Conservation (phyloP, 2,113 vertebrate genomes). For the Corynorhinus townsendii region DNA sequence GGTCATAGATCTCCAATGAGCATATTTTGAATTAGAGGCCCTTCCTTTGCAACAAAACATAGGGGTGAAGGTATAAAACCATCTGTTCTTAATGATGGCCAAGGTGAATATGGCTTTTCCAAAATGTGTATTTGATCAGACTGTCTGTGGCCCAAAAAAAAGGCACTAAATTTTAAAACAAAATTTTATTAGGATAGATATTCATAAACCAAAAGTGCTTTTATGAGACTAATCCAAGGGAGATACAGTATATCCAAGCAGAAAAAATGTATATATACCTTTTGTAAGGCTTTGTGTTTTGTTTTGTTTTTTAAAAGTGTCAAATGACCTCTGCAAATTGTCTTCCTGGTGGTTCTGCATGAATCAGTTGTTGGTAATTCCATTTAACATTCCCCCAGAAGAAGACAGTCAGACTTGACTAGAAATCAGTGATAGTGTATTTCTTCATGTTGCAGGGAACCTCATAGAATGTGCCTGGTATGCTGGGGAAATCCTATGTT, state of each 20-base stretch:
- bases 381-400: conserved; percentile 32
- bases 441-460: conserved; percentile 66
- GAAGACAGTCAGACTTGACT: conserved; percentile 56
- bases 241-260: neutral
- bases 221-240: neutral
- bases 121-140: conserved; percentile 28
- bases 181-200: neutral
- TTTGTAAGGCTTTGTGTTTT: neutral
- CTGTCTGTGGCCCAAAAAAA: neutral
- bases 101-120: neutral
- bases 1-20: neutral
- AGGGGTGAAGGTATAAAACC: neutral
- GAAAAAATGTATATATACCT: neutral
- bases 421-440: conserved; percentile 43
- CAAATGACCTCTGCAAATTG: neutral
- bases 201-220: conserved; percentile 39
- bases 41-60: neutral
- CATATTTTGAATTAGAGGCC: neutral
- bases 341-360: neutral
- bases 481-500: conserved; percentile 77
- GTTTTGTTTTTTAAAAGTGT: neutral
- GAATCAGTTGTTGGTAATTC: conserved; percentile 45
- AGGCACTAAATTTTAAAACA: conserved; percentile 13
- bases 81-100: neutral
- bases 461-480: conserved; percentile 53